A percentile compares a stretch with the other conserved stretches of the same genome.
Evolutionary conservation across 2,888 invertebrate genomes (phyloP).

Genomic region (Pinctada fucata): DNA sequence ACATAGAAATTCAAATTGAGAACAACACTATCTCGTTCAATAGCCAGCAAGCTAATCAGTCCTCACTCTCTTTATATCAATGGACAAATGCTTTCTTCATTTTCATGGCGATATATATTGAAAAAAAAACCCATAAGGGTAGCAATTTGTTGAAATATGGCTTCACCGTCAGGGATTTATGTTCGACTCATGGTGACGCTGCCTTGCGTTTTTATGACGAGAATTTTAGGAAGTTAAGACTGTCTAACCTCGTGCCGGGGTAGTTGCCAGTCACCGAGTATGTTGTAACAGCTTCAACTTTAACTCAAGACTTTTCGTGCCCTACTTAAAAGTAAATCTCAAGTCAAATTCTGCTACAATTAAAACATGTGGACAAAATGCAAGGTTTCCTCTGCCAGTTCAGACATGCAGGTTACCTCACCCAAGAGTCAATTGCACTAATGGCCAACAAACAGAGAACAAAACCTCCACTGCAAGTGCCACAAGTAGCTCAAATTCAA

Average conservation of each 20-base stretch:
- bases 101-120: slow-evolving; percentile 17
- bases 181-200: slow-evolving; percentile 3
- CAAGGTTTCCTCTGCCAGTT: too few relatives aligned
- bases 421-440: too few relatives aligned
- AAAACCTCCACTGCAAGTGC: too few relatives aligned
- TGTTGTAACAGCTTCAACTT: background rate
- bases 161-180: background rate
- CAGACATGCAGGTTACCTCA: too few relatives aligned
- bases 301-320: background rate
- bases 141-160: slow-evolving; percentile 8
- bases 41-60: background rate
- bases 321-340: too few relatives aligned
- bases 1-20: too few relatives aligned
- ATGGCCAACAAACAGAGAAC: too few relatives aligned
- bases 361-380: too few relatives aligned
- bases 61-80: slow-evolving; percentile 11
- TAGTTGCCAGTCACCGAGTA: background rate
- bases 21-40: too few relatives aligned
- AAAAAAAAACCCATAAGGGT: slow-evolving; percentile 8
- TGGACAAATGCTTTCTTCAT: slow-evolving; percentile 20
- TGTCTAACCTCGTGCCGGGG: background rate
- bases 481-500: too few relatives aligned
- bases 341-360: too few relatives aligned
- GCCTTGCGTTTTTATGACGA: slow-evolving; percentile 13
- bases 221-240: slow-evolving; percentile 4